Evolutionary conservation across 2,797 vertebrate genomes (phyloP).

Genomic region (Acrocephalus scirpaceus): DNA sequence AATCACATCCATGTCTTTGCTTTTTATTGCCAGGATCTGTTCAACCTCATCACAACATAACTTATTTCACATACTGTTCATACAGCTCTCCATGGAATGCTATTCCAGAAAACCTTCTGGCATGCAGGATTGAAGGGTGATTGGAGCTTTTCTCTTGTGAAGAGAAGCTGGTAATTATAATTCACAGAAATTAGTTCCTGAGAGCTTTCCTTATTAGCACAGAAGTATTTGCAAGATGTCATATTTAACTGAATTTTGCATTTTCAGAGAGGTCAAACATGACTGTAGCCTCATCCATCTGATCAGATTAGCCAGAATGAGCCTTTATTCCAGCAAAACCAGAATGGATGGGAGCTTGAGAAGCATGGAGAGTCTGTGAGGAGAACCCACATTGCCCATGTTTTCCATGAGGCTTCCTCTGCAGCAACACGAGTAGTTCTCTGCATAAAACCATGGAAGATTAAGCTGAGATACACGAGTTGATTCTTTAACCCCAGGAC

Average conservation of each 20-base stretch:
- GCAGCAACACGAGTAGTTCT: background rate
- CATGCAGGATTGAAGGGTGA: background rate
- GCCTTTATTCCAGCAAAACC: background rate
- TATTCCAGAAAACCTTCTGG: background rate
- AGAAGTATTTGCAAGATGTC: background rate
- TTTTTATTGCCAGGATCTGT: background rate
- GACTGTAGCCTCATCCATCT: fast-evolving
- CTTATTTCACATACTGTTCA: background rate
- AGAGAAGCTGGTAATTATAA: background rate
- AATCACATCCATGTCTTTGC: background rate
- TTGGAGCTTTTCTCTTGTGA: background rate
- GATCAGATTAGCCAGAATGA: background rate
- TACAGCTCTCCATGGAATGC: background rate
- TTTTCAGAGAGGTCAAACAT: background rate
- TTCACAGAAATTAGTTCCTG: background rate
- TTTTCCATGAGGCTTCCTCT: background rate
- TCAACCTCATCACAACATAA: background rate
- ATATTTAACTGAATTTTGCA: background rate
- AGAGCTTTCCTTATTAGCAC: background rate
- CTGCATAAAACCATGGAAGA: background rate
- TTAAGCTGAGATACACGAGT: background rate
- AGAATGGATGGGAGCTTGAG: background rate
- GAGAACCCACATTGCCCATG: background rate
- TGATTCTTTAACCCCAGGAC: no score
- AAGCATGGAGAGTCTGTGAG: background rate